Evolutionary conservation across 2,797 vertebrate genomes (phyloP), one percentile per base, ranked within the genome.

Genomic region (Acanthurus tractus): DNA sequence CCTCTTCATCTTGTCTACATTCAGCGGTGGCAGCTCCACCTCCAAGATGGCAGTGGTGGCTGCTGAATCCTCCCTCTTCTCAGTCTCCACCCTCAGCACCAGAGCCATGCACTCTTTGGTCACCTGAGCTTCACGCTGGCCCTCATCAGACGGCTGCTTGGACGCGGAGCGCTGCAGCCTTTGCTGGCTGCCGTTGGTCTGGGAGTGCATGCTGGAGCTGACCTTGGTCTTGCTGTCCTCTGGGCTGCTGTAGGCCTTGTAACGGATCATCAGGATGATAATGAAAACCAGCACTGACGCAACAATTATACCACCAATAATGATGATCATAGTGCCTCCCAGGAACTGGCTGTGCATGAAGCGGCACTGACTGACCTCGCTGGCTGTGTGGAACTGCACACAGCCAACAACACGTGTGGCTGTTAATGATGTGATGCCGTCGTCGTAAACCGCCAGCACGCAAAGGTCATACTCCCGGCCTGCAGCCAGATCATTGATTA

Each of bases 231-330:
- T 96, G 4, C 78, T 57, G 4, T 94, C 92, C 3, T 96, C 95
- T 0, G 94, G 94, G 36, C 95, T 92, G 29, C 95, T 93, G 52
- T 98, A 97, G 62, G 97, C 95, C 82, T 98, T 99, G 94, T 98
- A 99, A 44, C 97, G 96, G 78, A 98, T 98, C 96, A 98, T 98
- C 79, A 99, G 95, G 91, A 98, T 97, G 88, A 99, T 95, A 87
- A 98, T 98, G 93, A 98, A 98, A 78, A 98, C 97, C 22, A 98
- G 94, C 81, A 96, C 96, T 0, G 96, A 96, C 1, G 95, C 96
- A 55, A 96, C 96, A 36, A 96, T 96, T 85, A 96, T 96, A 18
- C 96, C 96, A 0, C 96, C 96, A 15, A 96, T 96, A 82, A 96
- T 96, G 83, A 96, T 96, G 86, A 96, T 96, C 96, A 96, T 96